phyloP scores from a whole-genome alignment of 2,113 vertebrate genomes.

The Zosterops pallidus region DNA sequence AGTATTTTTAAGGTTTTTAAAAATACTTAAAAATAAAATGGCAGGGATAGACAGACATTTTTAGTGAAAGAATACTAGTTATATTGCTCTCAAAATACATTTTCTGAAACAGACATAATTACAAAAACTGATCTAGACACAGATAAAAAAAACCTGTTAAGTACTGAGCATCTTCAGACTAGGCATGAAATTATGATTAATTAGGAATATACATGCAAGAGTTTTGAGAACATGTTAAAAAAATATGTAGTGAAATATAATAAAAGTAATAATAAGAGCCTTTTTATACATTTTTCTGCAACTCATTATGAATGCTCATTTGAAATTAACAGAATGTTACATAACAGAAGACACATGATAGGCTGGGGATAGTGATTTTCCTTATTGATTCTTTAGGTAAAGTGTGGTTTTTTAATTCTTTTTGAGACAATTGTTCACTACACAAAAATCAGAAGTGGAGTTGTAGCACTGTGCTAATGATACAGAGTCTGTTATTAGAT shows the following conservation, averaged over 20 bases:
- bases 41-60: neutral
- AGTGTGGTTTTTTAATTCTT: accelerated
- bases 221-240: neutral
- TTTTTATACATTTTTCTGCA: neutral
- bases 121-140: neutral
- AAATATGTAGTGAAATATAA: neutral
- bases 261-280: neutral
- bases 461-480: neutral
- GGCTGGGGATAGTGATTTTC: neutral
- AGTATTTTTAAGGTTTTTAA: neutral
- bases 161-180: neutral
- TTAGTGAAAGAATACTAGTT: neutral
- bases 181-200: neutral
- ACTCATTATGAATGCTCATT: neutral
- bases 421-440: neutral
- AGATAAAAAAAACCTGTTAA: neutral
- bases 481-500: neutral
- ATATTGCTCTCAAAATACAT: neutral
- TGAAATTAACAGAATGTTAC: neutral
- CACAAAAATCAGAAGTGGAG: neutral
- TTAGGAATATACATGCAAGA: neutral
- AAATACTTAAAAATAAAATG: neutral
- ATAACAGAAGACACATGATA: neutral
- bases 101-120: neutral
- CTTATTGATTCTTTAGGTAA: neutral